These are phyloP conservation scores for Listrodromus nycthemerus DNA, from an alignment of 2,888 invertebrate genomes.

Conservation along the genomic window DNA sequence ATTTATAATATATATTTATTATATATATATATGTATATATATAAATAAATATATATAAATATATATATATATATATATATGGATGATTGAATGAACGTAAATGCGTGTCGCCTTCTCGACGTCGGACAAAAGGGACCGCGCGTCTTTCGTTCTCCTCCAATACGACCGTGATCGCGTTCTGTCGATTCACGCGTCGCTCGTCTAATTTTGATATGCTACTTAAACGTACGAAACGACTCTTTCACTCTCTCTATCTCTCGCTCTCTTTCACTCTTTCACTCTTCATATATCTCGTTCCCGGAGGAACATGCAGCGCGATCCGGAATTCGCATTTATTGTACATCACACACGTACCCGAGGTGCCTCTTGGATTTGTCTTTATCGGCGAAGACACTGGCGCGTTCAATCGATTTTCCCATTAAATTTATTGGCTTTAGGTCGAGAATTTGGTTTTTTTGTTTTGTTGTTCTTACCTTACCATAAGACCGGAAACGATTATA, in stretches of 20 bases:
- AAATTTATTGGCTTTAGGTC: constrained; percentile 21
- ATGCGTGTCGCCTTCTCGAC: constrained; percentile 65
- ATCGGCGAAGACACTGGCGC: constrained; percentile 2
- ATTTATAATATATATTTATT: constrained; percentile 28
- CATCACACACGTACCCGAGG: constrained; percentile 59
- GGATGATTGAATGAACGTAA: constrained; percentile 68
- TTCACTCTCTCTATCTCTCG: constrained; percentile 21
- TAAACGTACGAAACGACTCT: constrained; percentile 68
- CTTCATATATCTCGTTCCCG: constrained; percentile 38
- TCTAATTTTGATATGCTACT: constrained; percentile 75
- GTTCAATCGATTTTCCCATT: constrained; percentile 40
- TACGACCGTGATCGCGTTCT: constrained; percentile 66
- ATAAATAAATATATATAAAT: constrained; percentile 30
- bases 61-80: constrained; percentile 51
- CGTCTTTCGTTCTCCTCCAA: constrained; percentile 59
- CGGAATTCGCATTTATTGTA: constrained; percentile 65
- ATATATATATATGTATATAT: constrained; percentile 26
- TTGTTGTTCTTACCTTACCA: constrained; percentile 21
- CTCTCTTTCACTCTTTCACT: constrained; percentile 18
- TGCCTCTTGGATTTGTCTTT: constrained; percentile 28
- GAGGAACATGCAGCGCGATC: constrained; percentile 43
- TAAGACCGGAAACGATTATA: constrained; percentile 6
- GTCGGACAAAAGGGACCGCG: constrained; percentile 62
- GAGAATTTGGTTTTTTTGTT: constrained; percentile 28
- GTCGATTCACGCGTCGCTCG: constrained; percentile 64